A percentile compares a stretch with the other conserved stretches of the same genome.
These are phyloP conservation scores for Tupaia chinensis DNA, from an alignment of 2,113 vertebrate species.

Conservation along the genomic window DNA sequence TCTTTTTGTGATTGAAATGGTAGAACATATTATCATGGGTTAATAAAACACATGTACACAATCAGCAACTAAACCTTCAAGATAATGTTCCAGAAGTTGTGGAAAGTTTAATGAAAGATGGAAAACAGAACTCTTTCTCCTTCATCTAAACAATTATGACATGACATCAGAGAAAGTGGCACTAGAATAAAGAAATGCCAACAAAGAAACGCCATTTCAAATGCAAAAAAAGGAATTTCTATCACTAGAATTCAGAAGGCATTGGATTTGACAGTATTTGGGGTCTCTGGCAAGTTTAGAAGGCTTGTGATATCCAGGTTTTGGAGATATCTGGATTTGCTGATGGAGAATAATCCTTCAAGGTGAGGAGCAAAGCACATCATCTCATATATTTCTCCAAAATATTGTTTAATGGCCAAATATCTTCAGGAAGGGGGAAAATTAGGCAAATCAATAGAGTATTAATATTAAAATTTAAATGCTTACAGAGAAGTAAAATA, in stretches of 20 bases:
- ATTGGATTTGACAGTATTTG: background rate
- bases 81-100: background rate
- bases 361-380: background rate
- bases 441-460: background rate
- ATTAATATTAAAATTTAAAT: background rate
- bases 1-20: background rate
- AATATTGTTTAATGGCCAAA: background rate
- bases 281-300: background rate
- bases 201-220: background rate
- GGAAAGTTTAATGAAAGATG: background rate
- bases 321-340: background rate
- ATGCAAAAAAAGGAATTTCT: background rate
- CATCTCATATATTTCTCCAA: background rate
- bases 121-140: background rate
- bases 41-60: background rate
- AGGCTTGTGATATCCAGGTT: background rate
- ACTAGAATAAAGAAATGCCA: background rate
- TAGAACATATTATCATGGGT: background rate
- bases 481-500: background rate
- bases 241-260: background rate
- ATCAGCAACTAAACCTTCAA: background rate
- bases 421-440: conserved; percentile 7
- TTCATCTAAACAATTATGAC: background rate
- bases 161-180: background rate
- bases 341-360: background rate